Evolutionary conservation across 2,797 vertebrate genomes (phyloP).

Genomic region (Adrianichthys oophorus): DNA sequence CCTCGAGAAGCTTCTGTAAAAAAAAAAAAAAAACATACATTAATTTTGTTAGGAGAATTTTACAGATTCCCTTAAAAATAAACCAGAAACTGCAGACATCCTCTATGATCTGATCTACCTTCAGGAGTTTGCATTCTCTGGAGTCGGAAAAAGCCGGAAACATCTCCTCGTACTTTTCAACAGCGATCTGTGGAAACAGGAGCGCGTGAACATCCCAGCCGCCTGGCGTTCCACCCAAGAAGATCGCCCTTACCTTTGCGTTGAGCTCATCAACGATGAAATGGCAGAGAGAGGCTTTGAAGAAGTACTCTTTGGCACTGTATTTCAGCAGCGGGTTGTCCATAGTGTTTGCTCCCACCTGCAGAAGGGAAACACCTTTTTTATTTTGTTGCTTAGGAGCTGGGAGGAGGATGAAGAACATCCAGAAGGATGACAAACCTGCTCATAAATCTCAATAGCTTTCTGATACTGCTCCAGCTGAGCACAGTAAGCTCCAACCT

Average conservation of each 20-base stretch:
- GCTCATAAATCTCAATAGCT: constrained; percentile 96
- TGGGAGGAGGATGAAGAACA: background rate
- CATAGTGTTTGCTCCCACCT: constrained; percentile 97
- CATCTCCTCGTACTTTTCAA: constrained; percentile 99
- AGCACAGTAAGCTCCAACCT: constrained; percentile 92
- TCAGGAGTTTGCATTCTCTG: constrained; percentile 96
- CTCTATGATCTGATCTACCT: constrained; percentile 77
- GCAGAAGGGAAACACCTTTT: background rate
- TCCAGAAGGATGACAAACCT: constrained; percentile 73
- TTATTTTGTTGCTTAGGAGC: too few species aligned
- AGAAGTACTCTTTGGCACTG: constrained; percentile 99
- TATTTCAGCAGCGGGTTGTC: constrained; percentile 97
- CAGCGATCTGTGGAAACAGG: constrained; percentile 83
- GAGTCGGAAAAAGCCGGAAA: constrained; percentile 98
- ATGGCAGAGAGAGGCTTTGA: constrained; percentile 96
- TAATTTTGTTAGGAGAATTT: background rate
- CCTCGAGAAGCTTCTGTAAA: constrained; percentile 94
- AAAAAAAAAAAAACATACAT: constrained; percentile 35
- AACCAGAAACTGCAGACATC: background rate
- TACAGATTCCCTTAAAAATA: background rate
- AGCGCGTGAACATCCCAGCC: background rate
- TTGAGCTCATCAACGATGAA: constrained; percentile 98
- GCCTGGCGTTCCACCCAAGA: background rate
- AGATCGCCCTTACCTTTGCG: constrained; percentile 81
- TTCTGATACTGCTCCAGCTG: constrained; percentile 98